Conservation (phyloP, 2,113 vertebrate species). For the Megaleporinus macrocephalus region DNA sequence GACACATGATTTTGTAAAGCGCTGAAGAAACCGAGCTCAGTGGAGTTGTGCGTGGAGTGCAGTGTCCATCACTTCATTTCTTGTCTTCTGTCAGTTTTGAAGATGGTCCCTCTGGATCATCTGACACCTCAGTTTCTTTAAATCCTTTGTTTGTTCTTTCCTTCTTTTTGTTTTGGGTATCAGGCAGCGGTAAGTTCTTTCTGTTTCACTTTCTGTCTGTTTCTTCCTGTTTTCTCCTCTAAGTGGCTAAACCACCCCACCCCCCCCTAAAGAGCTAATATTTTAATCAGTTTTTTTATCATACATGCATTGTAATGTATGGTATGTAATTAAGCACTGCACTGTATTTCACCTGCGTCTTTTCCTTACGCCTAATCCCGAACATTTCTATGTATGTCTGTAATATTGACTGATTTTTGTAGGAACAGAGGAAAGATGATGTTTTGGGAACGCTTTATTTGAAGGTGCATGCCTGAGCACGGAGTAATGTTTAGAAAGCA, state of each 20-base stretch:
- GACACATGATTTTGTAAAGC: too few species aligned
- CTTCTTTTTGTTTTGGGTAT: constrained; percentile 82
- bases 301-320: constrained; percentile 51
- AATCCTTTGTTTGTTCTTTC: constrained; percentile 89
- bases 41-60: not conserved
- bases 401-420: not conserved
- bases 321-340: constrained; percentile 45
- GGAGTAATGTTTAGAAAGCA: too few species aligned
- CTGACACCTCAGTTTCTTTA: constrained; percentile 62
- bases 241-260: constrained; percentile 47
- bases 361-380: constrained; percentile 47
- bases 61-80: not conserved
- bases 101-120: constrained; percentile 27
- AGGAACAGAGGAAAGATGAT: too few species aligned
- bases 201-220: constrained; percentile 65
- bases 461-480: too few species aligned
- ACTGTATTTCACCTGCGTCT: constrained; percentile 53
- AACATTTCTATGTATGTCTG: not conserved
- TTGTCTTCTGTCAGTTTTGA: constrained; percentile 16
- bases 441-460: too few species aligned
- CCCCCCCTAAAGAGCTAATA: constrained; percentile 41
- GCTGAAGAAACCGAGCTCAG: not conserved
- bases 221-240: constrained; percentile 31
- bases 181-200: constrained; percentile 95
- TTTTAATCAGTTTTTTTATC: constrained; percentile 42